These are phyloP conservation scores for Vireo altiloquus DNA, from an alignment of 2,113 vertebrate genomes.

Conservation along the genomic window DNA sequence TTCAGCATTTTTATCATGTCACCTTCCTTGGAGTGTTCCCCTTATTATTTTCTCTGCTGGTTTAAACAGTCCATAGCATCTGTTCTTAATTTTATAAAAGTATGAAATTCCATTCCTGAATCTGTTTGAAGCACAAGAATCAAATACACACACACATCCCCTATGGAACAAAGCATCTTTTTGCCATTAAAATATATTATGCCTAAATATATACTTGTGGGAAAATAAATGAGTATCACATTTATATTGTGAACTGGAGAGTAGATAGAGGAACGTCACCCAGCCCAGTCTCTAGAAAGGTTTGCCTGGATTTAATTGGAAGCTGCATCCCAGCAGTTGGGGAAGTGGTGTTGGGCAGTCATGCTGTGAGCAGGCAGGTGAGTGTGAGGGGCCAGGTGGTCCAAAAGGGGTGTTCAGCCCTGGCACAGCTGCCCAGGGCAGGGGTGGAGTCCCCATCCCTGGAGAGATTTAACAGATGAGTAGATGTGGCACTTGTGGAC, in stretches of 20 bases:
- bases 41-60: constrained; percentile 46
- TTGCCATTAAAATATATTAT: constrained; percentile 30
- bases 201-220: not conserved
- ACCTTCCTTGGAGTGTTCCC: constrained; percentile 41
- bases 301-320: not conserved
- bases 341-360: not conserved
- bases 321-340: fast-evolving
- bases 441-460: not conserved
- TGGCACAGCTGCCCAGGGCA: not conserved
- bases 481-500: not conserved
- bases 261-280: fast-evolving
- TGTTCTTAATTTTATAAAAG: constrained; percentile 64
- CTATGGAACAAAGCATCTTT: constrained; percentile 35
- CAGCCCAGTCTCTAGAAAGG: not conserved
- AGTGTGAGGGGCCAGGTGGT: fast-evolving
- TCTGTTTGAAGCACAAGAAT: constrained; percentile 49
- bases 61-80: constrained; percentile 54
- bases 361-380: not conserved
- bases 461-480: not conserved
- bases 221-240: not conserved
- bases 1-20: not conserved
- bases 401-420: not conserved
- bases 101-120: constrained; percentile 61
- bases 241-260: not conserved
- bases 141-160: not conserved